phyloP scores from a whole-genome alignment of 2,113 vertebrate genomes.

The Mobula hypostoma region DNA sequence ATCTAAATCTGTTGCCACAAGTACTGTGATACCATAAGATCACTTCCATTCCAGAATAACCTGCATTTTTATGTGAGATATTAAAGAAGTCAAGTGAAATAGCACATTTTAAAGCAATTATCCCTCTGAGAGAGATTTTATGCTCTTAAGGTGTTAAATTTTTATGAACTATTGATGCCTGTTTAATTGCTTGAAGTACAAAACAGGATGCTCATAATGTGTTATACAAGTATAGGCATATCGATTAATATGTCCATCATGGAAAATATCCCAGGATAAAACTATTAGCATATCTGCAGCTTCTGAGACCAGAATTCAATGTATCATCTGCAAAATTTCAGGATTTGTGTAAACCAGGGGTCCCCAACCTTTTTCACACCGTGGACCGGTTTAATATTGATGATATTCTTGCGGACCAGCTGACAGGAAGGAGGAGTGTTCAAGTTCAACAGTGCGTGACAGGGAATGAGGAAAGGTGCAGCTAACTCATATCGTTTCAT shows the following conservation, averaged over 20 bases:
- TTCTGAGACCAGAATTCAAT: conserved; percentile 14
- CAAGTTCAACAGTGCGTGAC: too few species aligned
- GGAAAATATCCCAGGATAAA: background rate
- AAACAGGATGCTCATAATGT: conserved; percentile 17
- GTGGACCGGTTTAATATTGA: too few species aligned
- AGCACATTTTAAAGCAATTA: conserved; percentile 25
- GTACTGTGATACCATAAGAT: background rate
- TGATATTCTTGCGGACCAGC: too few species aligned
- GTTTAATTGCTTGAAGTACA: conserved; percentile 13
- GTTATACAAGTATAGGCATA: background rate
- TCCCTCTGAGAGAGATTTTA: conserved; percentile 24
- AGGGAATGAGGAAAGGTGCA: too few species aligned
- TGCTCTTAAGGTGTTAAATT: conserved; percentile 18
- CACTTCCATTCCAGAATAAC: background rate
- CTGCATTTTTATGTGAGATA: conserved; percentile 2
- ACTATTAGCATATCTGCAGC: background rate
- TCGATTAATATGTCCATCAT: background rate
- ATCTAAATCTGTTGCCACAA: background rate
- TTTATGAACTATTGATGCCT: conserved; percentile 18
- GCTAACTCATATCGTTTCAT: too few species aligned
- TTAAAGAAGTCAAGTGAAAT: background rate
- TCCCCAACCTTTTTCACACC: too few species aligned
- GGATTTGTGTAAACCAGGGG: background rate
- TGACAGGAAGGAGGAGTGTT: too few species aligned
- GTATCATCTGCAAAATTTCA: background rate